Conservation (phyloP, 2,888 invertebrate genomes). For the Nudaria mundana region DNA sequence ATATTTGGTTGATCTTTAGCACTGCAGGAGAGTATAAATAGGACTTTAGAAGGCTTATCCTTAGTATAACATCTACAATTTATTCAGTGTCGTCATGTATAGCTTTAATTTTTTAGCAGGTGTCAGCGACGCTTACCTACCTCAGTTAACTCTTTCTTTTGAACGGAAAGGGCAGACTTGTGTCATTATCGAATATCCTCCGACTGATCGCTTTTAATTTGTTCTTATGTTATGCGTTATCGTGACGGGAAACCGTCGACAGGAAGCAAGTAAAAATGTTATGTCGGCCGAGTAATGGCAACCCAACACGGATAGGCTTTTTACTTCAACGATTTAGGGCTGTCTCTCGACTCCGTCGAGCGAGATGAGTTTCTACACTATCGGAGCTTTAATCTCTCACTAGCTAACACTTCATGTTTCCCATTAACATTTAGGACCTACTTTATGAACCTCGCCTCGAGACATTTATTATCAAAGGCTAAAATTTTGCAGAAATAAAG, state of each 20-base stretch:
- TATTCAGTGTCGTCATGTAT: no score
- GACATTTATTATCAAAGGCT: no score
- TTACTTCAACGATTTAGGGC: slow-evolving; percentile 29
- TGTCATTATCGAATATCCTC: slow-evolving; percentile 53
- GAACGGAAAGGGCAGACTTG: slow-evolving; percentile 36
- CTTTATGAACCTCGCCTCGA: no score
- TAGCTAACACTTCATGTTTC: background rate
- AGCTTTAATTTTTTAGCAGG: slow-evolving; percentile 4
- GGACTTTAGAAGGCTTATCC: no score
- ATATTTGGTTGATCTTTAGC: no score
- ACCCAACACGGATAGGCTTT: slow-evolving; percentile 33
- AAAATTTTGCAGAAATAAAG: no score
- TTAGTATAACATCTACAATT: no score
- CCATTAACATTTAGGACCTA: no score
- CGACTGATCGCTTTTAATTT: slow-evolving; percentile 53
- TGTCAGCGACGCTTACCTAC: slow-evolving; percentile 4
- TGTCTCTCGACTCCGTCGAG: slow-evolving; percentile 10
- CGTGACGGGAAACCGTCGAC: slow-evolving; percentile 55
- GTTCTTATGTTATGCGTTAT: slow-evolving; percentile 52
- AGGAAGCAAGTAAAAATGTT: slow-evolving; percentile 57
- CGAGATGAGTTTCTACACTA: background rate
- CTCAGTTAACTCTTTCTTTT: slow-evolving; percentile 27
- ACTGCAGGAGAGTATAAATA: no score
- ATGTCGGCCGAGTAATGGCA: slow-evolving; percentile 45
- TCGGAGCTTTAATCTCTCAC: background rate